Base-by-base conservation (phyloP, 2,113 vertebrate species). In the Chloropsis cyanopogon region DNA sequence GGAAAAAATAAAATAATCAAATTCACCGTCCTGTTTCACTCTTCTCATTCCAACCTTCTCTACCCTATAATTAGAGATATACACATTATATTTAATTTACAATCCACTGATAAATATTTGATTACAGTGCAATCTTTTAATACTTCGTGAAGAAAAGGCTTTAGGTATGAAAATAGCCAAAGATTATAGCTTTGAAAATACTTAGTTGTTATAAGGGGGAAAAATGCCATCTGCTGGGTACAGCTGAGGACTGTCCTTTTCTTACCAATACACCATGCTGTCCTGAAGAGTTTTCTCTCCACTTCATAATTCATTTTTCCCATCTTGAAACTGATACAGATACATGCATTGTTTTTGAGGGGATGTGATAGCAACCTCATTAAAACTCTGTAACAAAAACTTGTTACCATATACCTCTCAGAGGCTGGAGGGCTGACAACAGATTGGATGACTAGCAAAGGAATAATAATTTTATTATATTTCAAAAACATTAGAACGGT, bases 151-250 rank as follows among this genome's bases (percentile, higher is more conserved):
- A 68, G 56, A 84, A 70, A 89, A 35, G 11, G 29, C 18, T 84
- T 61, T 15, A 88, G 88, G 52, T 44, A 63, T 33, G 47, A 86
- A 61, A 90, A 78, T n/a, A 95, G 56, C 5, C 47, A 56, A 90
- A 86, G 35, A 94, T 63, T 61, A 92, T 3, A 73, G 86, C 29
- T 93, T 72, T 86, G 86, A 83, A 84, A 86, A 78, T 50, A 90
- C 35, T 57, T 78, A 49, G 73, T 86, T 54, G 46, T 92, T 94
- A 7, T 63, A 81, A 95, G 92, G 79, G 68, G 69, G n/a, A 28
- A 96, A 97, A 97, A 97, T 96, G 95, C 95, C 96, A 97, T 96
- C 96, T 97, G 94, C 94, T 96, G 95, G 95, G 95, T 94, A 83
- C 76, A 95, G 80, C 76, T 93, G 88, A 93, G 72, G 96, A 96